Evolutionary conservation across 1,140 invertebrate genomes (phyloP), one percentile per base, ranked within the genome.

Genomic region (Drosophila arizonae): DNA sequence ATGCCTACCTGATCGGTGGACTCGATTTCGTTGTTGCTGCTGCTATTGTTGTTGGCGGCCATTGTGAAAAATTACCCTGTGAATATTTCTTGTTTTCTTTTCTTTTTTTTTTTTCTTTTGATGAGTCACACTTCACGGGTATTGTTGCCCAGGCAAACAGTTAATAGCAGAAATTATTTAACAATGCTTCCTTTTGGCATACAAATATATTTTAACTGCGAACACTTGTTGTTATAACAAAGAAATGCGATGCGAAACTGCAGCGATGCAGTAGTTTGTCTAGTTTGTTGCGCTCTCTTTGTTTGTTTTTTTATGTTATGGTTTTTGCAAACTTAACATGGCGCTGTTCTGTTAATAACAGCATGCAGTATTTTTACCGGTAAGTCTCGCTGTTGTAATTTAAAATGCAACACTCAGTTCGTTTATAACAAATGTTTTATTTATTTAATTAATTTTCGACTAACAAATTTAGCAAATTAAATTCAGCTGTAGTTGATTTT

Each of bases 1-100:
- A 74, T 77, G 30, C 90, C 90, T 17, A 85, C 82, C 79, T 90
- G 90, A 52, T 91, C 90, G 10, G 43, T 74, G 39, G 81, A 86
- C 33, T 86, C 82, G 50, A 77, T 67, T 51, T 72, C 70, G 54
- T 64, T 72, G 41, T 15, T 76, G 17, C 26, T 72, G 41, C 11
- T 79, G 26, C 33, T 57, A 21, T 75, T 64, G 24, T 65, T 60
- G 60, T 75, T 77, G 54, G 64, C 76, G 64, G 79, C 82, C 82
- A 86, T 86, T 78, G 72, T 70, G 64, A 78, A 76, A 77, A 71
- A 66, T 71, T 11, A 39, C 72, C 72, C 77, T 79, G 60, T 36
- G 57, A 48, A 39, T 39, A 39, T 39, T 39, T 68, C 21, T 21
- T 21, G 21, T 63, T 76, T 65, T 26, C 4, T 28, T 28, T 6